Conservation (phyloP, 2,888 invertebrate genomes). For the Melikaiella ostensackeni region DNA sequence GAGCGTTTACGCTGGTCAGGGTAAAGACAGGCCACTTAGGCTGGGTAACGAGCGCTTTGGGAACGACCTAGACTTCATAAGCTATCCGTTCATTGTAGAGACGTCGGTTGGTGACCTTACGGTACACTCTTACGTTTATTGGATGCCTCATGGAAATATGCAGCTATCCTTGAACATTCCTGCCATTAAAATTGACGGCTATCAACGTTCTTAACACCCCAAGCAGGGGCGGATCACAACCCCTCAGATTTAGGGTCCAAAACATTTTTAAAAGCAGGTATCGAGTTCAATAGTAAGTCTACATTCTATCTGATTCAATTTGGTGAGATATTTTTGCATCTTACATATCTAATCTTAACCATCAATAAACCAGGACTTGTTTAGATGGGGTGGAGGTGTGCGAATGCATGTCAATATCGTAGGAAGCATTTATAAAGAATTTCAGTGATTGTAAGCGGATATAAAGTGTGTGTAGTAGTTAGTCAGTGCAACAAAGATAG, state of each 20-base stretch:
- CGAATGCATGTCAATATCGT: too few relatives aligned
- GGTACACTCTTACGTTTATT: conserved; percentile 16
- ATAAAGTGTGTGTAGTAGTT: too few relatives aligned
- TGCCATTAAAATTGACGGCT: conserved; percentile 27
- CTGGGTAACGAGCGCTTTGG: conserved; percentile 67
- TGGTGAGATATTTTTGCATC: neutral
- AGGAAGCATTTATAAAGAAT: too few relatives aligned
- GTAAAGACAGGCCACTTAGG: conserved; percentile 67
- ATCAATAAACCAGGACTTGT: neutral
- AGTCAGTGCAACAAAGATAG: too few relatives aligned
- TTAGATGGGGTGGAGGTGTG: too few relatives aligned
- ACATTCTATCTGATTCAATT: too few relatives aligned
- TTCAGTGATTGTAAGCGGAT: too few relatives aligned
- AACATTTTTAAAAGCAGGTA: too few relatives aligned
- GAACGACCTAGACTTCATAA: conserved; percentile 36
- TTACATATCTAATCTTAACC: neutral
- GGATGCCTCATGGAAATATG: conserved; percentile 25
- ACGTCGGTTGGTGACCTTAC: conserved; percentile 32
- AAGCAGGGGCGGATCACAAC: conserved; percentile 7
- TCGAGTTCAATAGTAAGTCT: too few relatives aligned
- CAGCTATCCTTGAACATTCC: conserved; percentile 34
- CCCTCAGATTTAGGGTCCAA: neutral
- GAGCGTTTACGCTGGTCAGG: conserved; percentile 49
- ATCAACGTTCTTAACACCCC: conserved; percentile 18
- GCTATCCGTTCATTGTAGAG: conserved; percentile 13